These are phyloP conservation scores for Drosophila teissieri DNA, from an alignment of 1,140 invertebrate species.

Conservation along the genomic window DNA sequence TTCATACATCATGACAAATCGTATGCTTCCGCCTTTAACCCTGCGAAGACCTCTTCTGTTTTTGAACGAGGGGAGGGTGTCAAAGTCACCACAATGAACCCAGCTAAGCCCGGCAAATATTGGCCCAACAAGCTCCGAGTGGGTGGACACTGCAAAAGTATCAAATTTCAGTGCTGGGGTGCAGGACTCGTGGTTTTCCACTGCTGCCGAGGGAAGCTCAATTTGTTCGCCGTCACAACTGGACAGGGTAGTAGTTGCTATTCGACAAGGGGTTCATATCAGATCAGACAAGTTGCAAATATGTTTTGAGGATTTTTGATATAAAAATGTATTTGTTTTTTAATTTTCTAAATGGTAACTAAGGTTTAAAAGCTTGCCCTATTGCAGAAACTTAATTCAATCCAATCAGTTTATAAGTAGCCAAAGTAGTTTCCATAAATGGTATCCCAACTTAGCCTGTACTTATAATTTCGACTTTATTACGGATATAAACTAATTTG, in stretches of 20 bases:
- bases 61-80: constrained; percentile 17
- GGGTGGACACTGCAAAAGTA: constrained; percentile 48
- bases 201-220: constrained; percentile 57
- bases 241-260: constrained; percentile 16
- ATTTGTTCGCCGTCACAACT: constrained; percentile 59
- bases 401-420: not conserved
- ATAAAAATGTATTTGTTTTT: too few species aligned
- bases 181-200: constrained; percentile 63
- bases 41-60: not conserved
- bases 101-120: constrained; percentile 67
- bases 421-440: too few species aligned
- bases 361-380: too few species aligned
- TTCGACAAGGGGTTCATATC: not conserved
- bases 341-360: too few species aligned
- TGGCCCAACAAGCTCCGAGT: constrained; percentile 62
- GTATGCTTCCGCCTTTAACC: constrained; percentile 33
- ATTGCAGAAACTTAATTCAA: too few species aligned
- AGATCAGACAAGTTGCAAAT: not conserved
- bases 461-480: too few species aligned
- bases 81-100: constrained; percentile 67
- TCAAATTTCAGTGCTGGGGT: constrained; percentile 62
- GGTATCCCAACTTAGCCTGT: too few species aligned
- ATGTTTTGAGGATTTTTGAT: not conserved
- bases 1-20: constrained; percentile 68
- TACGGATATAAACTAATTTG: too few species aligned